Base-by-base conservation (phyloP, 2,113 vertebrate species). In the Mesembrinibis cayennensis region DNA sequence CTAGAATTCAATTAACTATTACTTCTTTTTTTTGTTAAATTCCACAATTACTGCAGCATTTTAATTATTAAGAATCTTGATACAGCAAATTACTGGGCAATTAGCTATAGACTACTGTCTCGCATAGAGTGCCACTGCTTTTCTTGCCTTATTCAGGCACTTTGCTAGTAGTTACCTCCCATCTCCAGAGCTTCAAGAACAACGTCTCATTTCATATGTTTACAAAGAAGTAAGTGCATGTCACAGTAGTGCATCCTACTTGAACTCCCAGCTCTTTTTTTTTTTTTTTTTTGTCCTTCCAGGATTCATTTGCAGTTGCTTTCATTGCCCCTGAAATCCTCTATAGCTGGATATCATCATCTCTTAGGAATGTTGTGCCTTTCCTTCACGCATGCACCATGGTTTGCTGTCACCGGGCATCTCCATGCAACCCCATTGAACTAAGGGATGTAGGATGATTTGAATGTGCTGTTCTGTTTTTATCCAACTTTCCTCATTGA, bases 361-460 rank as follows among this genome's bases (percentile, higher is more conserved):
- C 44, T 50, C 47, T 40, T 20, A 16, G 55, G 16, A 58, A 3
- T 2, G 0, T 8, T 16, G 12, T 40, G 70, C 70, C 26, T 36
- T 22, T 26, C 44, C 61, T 78, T 32, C 5, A 2, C 0, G 11
- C 22, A 2, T 1, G 26, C 2, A 0, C 16, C 3, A 0, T 38
- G 13, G 25, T 45, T 67, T 40, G 32, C 22, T 42, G 25, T 50
- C 70, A n/a, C 32, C 7, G 5, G n/a, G 23, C 27, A 4, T 17
- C 17, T 40, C 45, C 2, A 1, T 6, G 13, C 20, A 5, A n/a
- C 44, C 30, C 30, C 10, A 0, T 1, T 27, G 66, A 53, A 23
- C 13, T 8, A 2, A 0, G 2, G 32, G 7, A 1, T 32, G 13
- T 2, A 30, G 56, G 30, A 11, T 21, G 5, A 11, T 32, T 29